Evolutionary conservation across 2,888 invertebrate species (phyloP), one percentile per base, ranked within the genome.

Genomic region (Gandaritis pyraliata): DNA sequence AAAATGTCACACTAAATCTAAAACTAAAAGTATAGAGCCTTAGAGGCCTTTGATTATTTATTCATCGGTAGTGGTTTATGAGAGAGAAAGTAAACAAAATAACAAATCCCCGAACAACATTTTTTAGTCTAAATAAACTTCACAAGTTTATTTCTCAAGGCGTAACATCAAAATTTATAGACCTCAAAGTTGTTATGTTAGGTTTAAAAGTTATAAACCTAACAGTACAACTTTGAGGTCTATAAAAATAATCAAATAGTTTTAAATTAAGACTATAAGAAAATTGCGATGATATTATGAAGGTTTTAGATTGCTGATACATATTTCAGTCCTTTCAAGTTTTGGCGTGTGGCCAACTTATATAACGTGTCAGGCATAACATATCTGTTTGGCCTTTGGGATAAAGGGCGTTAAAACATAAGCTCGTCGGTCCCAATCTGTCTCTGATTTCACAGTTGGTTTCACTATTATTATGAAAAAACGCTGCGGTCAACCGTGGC

Each of bases 371-470:
- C 43, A 46, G 56, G 51, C 38, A 66, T 66, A 56, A 59, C 51
- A 59, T 66, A 64, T 64, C 39, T 61, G 49, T 68, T 66, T 58
- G 58, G 58, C 65, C 52, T 70, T 68, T 58, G 53, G 55, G 49
- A 57, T 52, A 64, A 62, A 66, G 54, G 63, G 64, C 60, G 54
- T 33, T 58, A 59, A 51, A 51, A 61, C 46, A 59, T 61, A 58
- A 55, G 59, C 56, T 64, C 55, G 47, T 45, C 43, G 60, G 8
- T 45, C 53, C 68, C 74, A 70, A 77, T 77, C 72, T 76, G 77
- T 77, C 74, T 77, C 70, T 66, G 70, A 74, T 76, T 80, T 77
- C 75, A 78, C 75, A 74, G 71, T 72, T 72, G 72, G 74, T 74
- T 78, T 76, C 68, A 72, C 74, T 67, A 69, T 72, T 72, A 72